phyloP scores from a whole-genome alignment of 2,888 invertebrate genomes.

The Cyclophora punctaria region DNA sequence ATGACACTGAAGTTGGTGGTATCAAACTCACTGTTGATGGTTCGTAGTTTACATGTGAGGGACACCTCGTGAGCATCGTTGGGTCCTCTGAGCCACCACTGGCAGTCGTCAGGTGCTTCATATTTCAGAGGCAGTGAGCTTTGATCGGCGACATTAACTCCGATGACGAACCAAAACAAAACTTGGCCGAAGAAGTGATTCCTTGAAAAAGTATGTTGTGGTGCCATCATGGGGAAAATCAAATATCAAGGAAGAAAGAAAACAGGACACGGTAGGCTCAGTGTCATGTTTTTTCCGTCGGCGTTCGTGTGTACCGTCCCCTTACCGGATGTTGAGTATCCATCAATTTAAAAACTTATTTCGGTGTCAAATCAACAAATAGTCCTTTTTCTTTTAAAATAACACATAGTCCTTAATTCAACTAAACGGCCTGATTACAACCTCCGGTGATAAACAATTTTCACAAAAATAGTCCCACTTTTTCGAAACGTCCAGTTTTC shows the following conservation, averaged over 20 bases:
- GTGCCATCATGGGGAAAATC: slow-evolving; percentile 63
- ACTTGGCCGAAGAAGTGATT: slow-evolving; percentile 53
- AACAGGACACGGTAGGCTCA: slow-evolving; percentile 64
- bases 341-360: slow-evolving; percentile 67
- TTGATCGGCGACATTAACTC: slow-evolving; percentile 64
- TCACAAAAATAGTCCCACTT: slow-evolving; percentile 48
- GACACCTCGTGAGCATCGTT: slow-evolving; percentile 81
- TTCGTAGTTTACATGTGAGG: slow-evolving; percentile 85
- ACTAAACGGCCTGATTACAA: background rate
- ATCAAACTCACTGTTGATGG: slow-evolving; percentile 91
- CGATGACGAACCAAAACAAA: slow-evolving; percentile 59
- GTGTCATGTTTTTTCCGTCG: slow-evolving; percentile 75
- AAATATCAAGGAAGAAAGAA: slow-evolving; percentile 70
- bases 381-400: slow-evolving; percentile 36
- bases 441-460: slow-evolving; percentile 27
- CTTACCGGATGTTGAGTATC: slow-evolving; percentile 68
- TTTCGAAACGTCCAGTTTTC: slow-evolving; percentile 17
- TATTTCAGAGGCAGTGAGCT: slow-evolving; percentile 74
- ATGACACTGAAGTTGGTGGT: slow-evolving; percentile 92
- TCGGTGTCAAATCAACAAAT: slow-evolving; percentile 47
- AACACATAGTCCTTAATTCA: too few species aligned
- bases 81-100: slow-evolving; percentile 81
- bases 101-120: slow-evolving; percentile 91
- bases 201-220: slow-evolving; percentile 45
- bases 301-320: slow-evolving; percentile 62